These are phyloP conservation scores for Parotia lawesii DNA, from an alignment of 2,113 vertebrate genomes.

Conservation along the genomic window DNA sequence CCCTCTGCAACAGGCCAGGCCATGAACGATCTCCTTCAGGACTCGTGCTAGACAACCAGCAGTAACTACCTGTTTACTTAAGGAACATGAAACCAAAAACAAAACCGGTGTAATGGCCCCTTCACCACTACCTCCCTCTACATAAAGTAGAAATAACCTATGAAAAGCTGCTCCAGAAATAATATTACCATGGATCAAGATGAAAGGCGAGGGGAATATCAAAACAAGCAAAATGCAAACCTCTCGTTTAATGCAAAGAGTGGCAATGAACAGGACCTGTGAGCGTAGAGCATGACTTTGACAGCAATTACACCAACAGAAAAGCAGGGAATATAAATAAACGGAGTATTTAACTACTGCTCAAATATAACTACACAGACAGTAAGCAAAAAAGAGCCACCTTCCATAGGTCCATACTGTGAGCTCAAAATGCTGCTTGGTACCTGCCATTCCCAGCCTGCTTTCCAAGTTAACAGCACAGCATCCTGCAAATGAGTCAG, in stretches of 20 bases:
- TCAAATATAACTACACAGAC: not conserved
- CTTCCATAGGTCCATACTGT: rapidly evolving
- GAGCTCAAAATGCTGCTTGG: not conserved
- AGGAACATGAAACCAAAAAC: slow-evolving; percentile 19
- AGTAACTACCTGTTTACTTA: not conserved
- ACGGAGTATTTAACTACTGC: not conserved
- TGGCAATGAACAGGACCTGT: not conserved
- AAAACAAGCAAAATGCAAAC: slow-evolving; percentile 6
- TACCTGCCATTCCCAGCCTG: not conserved
- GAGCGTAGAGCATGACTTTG: not conserved
- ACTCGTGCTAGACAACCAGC: not conserved
- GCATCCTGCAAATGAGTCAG: not conserved
- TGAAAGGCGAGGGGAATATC: not conserved
- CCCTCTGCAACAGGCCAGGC: not conserved
- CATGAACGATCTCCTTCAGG: not conserved
- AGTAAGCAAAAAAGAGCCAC: not conserved
- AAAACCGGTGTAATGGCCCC: not conserved
- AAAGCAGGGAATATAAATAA: not conserved
- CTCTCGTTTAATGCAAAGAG: not conserved
- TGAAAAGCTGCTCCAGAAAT: not conserved
- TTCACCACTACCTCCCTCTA: not conserved
- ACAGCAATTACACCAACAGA: not conserved
- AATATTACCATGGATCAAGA: not conserved
- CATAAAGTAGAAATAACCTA: not conserved
- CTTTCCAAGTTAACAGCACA: not conserved